phyloP scores from a whole-genome alignment of 2,888 invertebrate species.

The Campoletis raptor region DNA sequence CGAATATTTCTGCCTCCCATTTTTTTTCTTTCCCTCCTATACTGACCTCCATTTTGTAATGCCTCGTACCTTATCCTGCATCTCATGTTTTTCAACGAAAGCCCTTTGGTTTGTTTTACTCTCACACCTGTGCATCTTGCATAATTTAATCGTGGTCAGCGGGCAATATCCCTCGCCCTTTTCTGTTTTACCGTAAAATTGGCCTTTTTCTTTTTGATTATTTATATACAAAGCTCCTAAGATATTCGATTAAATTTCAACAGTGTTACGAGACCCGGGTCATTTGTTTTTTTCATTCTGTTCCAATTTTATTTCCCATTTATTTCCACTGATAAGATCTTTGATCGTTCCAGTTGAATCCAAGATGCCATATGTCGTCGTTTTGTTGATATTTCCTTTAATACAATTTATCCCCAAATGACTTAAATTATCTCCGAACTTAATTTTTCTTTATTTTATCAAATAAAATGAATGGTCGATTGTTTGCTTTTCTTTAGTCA shows the following conservation, averaged over 20 bases:
- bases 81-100: background rate
- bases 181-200: background rate
- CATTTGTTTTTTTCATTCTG: background rate
- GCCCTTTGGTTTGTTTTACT: background rate
- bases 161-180: slow-evolving; percentile 24
- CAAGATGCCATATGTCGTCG: background rate
- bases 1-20: slow-evolving; percentile 41
- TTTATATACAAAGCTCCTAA: background rate
- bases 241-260: slow-evolving; percentile 2
- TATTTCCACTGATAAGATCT: background rate
- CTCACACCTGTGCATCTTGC: slow-evolving; percentile 14
- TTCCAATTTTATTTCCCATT: background rate
- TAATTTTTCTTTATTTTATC: background rate
- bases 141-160: slow-evolving; percentile 32
- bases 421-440: background rate
- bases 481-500: slow-evolving; percentile 4
- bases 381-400: background rate
- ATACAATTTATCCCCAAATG: background rate
- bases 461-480: slow-evolving; percentile 9
- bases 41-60: background rate
- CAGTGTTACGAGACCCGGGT: background rate
- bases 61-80: background rate
- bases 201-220: background rate
- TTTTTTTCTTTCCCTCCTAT: slow-evolving; percentile 25
- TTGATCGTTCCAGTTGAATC: background rate